Percentiles rank a stretch among this genome's conserved stretches.
Conservation (phyloP, 2,888 invertebrate genomes). For the Andricus quercusramuli region DNA sequence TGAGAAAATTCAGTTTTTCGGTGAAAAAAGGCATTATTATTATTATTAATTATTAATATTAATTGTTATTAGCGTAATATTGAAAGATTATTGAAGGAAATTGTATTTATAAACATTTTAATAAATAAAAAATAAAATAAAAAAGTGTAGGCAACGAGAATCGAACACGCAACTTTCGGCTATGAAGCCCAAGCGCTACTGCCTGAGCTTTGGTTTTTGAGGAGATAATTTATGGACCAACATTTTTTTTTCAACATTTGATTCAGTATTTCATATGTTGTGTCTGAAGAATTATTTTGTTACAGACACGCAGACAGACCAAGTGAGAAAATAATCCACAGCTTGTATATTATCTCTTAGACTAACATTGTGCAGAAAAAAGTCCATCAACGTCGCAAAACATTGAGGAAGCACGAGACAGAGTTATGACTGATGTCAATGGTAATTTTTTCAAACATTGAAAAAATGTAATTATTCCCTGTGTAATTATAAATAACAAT, state of each 20-base stretch:
- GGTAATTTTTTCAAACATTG: constrained; percentile 60
- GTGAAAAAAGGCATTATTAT: too few relatives aligned
- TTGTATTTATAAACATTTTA: too few relatives aligned
- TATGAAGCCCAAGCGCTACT: too few relatives aligned
- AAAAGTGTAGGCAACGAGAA: too few relatives aligned
- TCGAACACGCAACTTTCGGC: too few relatives aligned
- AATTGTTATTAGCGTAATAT: too few relatives aligned
- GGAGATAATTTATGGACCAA: background rate
- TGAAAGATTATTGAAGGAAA: too few relatives aligned
- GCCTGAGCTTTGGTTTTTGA: too few relatives aligned
- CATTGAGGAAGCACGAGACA: constrained; percentile 19
- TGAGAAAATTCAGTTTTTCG: too few relatives aligned
- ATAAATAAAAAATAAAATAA: too few relatives aligned
- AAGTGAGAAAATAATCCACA: constrained; percentile 16
- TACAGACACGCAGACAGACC: constrained; percentile 8
- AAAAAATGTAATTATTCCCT: background rate
- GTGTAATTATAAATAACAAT: background rate
- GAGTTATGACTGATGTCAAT: constrained; percentile 73
- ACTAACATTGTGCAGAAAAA: constrained; percentile 28
- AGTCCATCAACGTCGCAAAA: background rate
- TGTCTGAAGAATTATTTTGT: constrained; percentile 12
- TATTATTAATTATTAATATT: too few relatives aligned
- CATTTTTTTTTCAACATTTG: background rate
- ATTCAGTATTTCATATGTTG: background rate
- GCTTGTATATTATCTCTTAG: constrained; percentile 25